phyloP scores from a whole-genome alignment of 2,888 invertebrate genomes.

The Agrenia bidenticulata region DNA sequence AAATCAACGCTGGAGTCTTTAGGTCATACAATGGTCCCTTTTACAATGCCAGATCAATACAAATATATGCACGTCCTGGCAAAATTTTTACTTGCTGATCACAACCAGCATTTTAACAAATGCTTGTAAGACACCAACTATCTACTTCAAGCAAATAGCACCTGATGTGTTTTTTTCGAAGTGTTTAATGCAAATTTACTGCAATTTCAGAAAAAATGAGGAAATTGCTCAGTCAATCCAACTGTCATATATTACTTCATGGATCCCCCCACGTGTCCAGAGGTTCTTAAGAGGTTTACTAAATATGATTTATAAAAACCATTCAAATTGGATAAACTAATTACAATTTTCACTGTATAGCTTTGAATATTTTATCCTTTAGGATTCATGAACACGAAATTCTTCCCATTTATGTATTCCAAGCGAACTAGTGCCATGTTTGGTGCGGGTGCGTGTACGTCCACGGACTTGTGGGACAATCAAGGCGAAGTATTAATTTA shows the following conservation, averaged over 20 bases:
- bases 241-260: slow-evolving; percentile 37
- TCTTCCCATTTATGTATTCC: slow-evolving; percentile 44
- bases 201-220: slow-evolving; percentile 51
- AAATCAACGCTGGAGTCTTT: slow-evolving; percentile 50
- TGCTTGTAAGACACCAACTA: slow-evolving; percentile 44
- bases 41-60: slow-evolving; percentile 43
- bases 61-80: slow-evolving; percentile 36
- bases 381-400: slow-evolving; percentile 37
- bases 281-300: slow-evolving; percentile 32
- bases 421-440: slow-evolving; percentile 39
- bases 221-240: slow-evolving; percentile 45
- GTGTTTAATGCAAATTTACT: too few relatives aligned
- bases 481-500: slow-evolving; percentile 35
- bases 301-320: too few relatives aligned
- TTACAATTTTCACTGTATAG: too few relatives aligned
- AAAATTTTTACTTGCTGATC: slow-evolving; percentile 40
- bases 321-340: too few relatives aligned
- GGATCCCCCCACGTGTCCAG: slow-evolving; percentile 38
- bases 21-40: slow-evolving; percentile 54
- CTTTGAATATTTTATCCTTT: too few relatives aligned
- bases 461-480: slow-evolving; percentile 49
- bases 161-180: too few relatives aligned
- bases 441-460: slow-evolving; percentile 40
- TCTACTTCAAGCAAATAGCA: too few relatives aligned
- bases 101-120: slow-evolving; percentile 33